Conservation (phyloP, 2,113 vertebrate species). For the Bubo scandiacus region DNA sequence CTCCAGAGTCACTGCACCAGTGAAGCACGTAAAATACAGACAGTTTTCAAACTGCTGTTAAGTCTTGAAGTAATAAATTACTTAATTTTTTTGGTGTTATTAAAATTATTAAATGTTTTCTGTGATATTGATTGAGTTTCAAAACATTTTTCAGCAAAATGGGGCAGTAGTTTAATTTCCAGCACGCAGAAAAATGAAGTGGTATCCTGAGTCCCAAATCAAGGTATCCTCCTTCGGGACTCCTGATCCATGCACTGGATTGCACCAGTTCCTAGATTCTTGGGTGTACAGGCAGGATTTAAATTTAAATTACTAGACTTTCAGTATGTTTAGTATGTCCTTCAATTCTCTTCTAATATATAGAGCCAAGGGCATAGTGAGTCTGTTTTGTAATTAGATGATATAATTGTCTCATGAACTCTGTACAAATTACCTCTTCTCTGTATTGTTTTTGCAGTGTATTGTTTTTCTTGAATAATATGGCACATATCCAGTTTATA, state of each 20-base stretch:
- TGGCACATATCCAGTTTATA: conserved; percentile 55
- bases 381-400: conserved; percentile 7
- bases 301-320: background rate
- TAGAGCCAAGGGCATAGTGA: conserved; percentile 22
- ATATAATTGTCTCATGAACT: conserved; percentile 58
- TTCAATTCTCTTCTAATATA: conserved; percentile 31
- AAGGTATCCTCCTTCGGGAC: background rate
- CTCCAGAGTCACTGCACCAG: background rate
- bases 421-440: conserved; percentile 68
- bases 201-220: background rate
- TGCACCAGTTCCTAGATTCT: background rate
- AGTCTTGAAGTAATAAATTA: background rate
- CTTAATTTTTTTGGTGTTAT: background rate
- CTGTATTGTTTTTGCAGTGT: conserved; percentile 52
- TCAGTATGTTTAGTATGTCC: background rate
- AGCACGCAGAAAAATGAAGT: background rate
- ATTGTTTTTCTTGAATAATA: conserved; percentile 58
- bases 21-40: rapidly evolving
- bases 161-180: background rate
- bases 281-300: background rate
- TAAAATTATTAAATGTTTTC: background rate
- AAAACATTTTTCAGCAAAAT: background rate
- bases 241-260: background rate
- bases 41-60: background rate
- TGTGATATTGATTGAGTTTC: background rate